A percentile compares a stretch with the other conserved stretches of the same genome.
phyloP scores from a whole-genome alignment of 2,888 invertebrate species.

The Orgyia antiqua region DNA sequence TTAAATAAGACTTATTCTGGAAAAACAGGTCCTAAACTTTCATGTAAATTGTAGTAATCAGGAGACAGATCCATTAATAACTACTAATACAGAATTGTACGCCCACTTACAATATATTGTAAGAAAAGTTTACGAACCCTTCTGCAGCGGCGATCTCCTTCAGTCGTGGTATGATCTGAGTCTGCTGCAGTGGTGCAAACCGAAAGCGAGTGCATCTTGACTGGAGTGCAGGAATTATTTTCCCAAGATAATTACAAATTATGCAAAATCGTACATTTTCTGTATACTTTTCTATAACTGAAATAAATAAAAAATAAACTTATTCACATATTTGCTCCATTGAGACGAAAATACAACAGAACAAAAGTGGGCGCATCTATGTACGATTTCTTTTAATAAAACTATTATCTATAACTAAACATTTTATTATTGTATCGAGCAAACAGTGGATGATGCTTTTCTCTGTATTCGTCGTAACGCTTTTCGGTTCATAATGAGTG shows the following conservation, averaged over 20 bases:
- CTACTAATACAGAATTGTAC: no score
- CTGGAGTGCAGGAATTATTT: conserved; percentile 99
- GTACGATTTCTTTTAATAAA: no score
- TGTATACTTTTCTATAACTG: conserved; percentile 99
- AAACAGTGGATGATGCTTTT: conserved; percentile 70
- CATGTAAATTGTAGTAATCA: no score
- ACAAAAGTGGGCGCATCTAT: no score
- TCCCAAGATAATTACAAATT: conserved; percentile 98
- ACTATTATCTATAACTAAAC: no score
- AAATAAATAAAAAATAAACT: conserved; percentile 17
- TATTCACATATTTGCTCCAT: conserved; percentile 5
- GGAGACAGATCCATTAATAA: no score
- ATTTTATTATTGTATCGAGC: conserved; percentile 74
- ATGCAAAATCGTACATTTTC: conserved; percentile 99
- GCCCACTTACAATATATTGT: no score
- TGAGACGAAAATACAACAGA: no score
- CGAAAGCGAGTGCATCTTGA: conserved; percentile 98
- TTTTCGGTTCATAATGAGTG: conserved; percentile 66
- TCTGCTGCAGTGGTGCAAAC: conserved; percentile 91
- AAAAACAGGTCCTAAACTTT: no score
- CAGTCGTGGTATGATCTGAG: conserved; percentile 93
- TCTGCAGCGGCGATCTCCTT: conserved; percentile 90
- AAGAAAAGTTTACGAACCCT: conserved; percentile 83
- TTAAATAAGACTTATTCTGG: no score
- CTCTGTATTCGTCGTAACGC: conserved; percentile 53